phyloP scores from a whole-genome alignment of 2,113 vertebrate genomes.

The Promerops cafer region DNA sequence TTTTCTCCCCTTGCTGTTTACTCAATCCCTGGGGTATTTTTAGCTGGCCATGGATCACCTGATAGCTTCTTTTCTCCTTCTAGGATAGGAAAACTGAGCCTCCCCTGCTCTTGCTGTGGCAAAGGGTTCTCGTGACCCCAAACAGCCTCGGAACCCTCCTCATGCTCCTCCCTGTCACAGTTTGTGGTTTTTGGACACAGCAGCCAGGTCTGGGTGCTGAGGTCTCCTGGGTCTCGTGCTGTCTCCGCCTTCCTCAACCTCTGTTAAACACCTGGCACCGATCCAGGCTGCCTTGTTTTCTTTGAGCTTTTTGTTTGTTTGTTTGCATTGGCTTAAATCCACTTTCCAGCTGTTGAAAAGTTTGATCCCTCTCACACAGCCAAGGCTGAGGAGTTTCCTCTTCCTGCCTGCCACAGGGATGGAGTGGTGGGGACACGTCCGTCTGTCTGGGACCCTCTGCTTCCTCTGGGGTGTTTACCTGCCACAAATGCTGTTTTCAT shows the following conservation, averaged over 20 bases:
- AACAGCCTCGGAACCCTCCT: neutral
- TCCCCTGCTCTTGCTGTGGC: rapidly evolving
- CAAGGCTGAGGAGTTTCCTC: neutral
- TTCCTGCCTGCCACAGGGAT: neutral
- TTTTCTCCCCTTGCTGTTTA: constrained; percentile 16
- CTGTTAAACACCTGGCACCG: rapidly evolving
- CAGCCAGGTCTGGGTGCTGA: neutral
- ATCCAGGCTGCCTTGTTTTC: neutral
- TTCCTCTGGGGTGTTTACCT: neutral
- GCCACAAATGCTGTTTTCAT: neutral
- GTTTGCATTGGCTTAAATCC: neutral
- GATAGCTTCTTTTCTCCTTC: constrained; percentile 7
- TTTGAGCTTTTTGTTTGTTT: neutral
- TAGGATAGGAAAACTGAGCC: neutral
- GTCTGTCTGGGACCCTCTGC: neutral
- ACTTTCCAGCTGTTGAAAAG: neutral
- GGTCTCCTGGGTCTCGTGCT: neutral
- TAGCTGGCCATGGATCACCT: neutral
- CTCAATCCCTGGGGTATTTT: constrained; percentile 5
- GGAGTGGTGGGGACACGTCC: neutral
- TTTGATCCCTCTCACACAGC: neutral
- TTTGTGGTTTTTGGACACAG: neutral
- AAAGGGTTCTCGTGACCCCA: neutral
- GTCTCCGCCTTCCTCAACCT: neutral
- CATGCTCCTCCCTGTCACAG: neutral